phyloP scores from a whole-genome alignment of 2,113 vertebrate species.

The Mustelus asterias region DNA sequence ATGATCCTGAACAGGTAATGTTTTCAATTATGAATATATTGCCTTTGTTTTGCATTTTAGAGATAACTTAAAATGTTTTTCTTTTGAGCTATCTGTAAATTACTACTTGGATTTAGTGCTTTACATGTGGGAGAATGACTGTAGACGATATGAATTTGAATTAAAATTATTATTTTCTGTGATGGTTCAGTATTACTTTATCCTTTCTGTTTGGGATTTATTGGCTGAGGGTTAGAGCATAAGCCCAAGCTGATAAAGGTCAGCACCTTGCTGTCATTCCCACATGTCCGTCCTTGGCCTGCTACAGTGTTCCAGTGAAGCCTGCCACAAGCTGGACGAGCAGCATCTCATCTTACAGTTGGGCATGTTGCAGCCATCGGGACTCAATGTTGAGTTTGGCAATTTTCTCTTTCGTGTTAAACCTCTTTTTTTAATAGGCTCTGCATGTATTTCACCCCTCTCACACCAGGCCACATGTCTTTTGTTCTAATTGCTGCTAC shows the following conservation, averaged over 20 bases:
- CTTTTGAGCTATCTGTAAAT: background rate
- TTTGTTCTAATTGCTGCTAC: too few species aligned
- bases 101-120: background rate
- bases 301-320: too few species aligned
- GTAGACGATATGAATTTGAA: background rate
- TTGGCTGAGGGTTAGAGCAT: background rate
- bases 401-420: too few species aligned
- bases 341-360: too few species aligned
- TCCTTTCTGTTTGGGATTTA: background rate
- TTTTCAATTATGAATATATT: background rate
- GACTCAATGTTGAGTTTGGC: too few species aligned
- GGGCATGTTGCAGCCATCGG: too few species aligned
- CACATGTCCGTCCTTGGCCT: too few species aligned
- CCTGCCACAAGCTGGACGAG: too few species aligned
- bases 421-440: too few species aligned
- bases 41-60: background rate
- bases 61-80: background rate
- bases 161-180: background rate
- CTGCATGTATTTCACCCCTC: too few species aligned
- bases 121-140: background rate
- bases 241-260: background rate
- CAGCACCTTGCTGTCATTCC: too few species aligned
- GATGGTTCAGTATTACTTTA: background rate
- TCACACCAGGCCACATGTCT: too few species aligned
- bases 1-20: conserved; percentile 59